Percentiles rank a stretch among this genome's conserved stretches.
Evolutionary conservation across 2,797 vertebrate genomes (phyloP).

Genomic region (Myotis vivesi): DNA sequence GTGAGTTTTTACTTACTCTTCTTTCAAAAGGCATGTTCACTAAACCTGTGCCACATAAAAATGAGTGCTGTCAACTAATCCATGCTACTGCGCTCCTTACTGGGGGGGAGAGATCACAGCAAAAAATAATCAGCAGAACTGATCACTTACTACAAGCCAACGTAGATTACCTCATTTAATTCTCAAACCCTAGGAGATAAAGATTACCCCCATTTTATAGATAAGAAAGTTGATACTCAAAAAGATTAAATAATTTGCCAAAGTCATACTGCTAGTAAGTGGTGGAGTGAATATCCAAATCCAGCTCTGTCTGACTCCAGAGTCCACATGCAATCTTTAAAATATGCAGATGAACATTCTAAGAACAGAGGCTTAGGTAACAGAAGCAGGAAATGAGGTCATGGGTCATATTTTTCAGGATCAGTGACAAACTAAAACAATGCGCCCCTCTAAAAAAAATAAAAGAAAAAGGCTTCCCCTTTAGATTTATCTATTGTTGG

Average conservation of each 20-base stretch:
- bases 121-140: neutral
- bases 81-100: neutral
- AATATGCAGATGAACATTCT: neutral
- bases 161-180: neutral
- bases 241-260: neutral
- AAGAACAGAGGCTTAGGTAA: neutral
- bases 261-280: neutral
- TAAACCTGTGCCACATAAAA: neutral
- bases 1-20: neutral
- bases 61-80: neutral
- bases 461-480: neutral
- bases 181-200: neutral
- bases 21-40: neutral
- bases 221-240: neutral
- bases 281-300: neutral
- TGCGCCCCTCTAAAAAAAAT: neutral
- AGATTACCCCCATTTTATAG: neutral
- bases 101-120: neutral
- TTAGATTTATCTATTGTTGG: neutral
- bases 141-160: neutral
- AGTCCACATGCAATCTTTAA: neutral
- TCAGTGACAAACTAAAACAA: slow-evolving; percentile 14
- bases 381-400: neutral
- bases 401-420: neutral
- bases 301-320: neutral